Evolutionary conservation across 1,140 invertebrate species (phyloP), one percentile per base, ranked within the genome.

Genomic region (Asbolus verrucosus): DNA sequence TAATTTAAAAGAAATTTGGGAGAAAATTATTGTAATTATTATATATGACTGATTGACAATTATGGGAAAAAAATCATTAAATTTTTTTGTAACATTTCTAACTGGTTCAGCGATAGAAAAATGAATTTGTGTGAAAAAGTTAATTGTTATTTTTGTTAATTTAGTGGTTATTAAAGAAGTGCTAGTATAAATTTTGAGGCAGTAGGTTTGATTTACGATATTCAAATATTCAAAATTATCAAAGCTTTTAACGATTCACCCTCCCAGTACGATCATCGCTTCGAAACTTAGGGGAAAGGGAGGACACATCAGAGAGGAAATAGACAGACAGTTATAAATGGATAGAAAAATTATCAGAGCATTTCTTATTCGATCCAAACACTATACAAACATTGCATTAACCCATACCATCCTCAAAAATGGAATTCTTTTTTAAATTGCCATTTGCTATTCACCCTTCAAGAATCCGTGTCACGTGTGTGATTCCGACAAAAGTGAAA

Each of bases 311-410:
- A 78, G 75, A 81, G 78, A 80, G 81, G 80, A 81, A 83, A 82
- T 79, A 81, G 80, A 82, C 77, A 80, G 82, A 83, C 81, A 82
- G 81, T 77, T 83, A 83, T 83, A 82, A 83, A 83, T 83, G 81
- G 76, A 80, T 79, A 78, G 81, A 82, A 82, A 82, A 82, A 82
- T 82, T 81, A 82, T 82, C 80, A 79, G 76, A 80, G 76, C 78
- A 78, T 81, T 81, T 79, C 80, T 81, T 78, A 78, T 79, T 78
- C 79, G 77, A 80, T 79, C 71, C 75, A 65, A 76, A 77, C 73
- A 73, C 73, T 76, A 77, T 75, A 78, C 77, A 79, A 78, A 78
- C 76, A 78, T 74, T 79, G 69, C 69, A 73, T 76, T 70, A 63
- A 54, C 65, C 67, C 46, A 54, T 50, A 30, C 60, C 31, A 69